Conservation (phyloP, 2,888 invertebrate genomes). For the Nebria brevicollis region DNA sequence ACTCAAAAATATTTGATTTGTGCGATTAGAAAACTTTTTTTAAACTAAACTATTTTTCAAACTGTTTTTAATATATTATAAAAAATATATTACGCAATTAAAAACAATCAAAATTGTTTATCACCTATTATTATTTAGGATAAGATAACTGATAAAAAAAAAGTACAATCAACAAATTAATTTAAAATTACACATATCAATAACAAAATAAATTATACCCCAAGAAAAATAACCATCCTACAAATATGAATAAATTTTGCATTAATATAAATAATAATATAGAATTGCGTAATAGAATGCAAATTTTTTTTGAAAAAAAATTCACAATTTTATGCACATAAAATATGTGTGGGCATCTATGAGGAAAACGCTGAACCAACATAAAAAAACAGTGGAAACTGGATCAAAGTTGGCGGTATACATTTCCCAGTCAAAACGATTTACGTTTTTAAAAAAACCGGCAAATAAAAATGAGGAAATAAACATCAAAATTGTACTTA, state of each 20-base stretch:
- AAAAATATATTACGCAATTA: no score
- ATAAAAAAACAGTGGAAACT: conserved; percentile 25
- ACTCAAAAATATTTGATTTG: background rate
- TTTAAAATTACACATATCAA: background rate
- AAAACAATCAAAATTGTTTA: no score
- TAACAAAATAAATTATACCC: background rate
- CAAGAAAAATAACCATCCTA: conserved; percentile 12
- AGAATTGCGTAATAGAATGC: conserved; percentile 24
- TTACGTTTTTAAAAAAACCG: background rate
- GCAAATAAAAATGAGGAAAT: background rate
- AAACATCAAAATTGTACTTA: conserved; percentile 12
- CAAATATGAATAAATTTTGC: conserved; percentile 14
- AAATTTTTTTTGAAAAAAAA: background rate
- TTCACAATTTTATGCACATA: background rate
- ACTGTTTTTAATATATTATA: no score
- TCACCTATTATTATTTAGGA: background rate
- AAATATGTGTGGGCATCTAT: conserved; percentile 34
- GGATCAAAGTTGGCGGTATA: conserved; percentile 25
- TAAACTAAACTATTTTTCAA: no score
- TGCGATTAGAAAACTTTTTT: no score
- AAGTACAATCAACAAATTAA: background rate
- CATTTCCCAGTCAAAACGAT: conserved; percentile 29
- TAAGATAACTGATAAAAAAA: conserved; percentile 2
- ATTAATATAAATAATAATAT: conserved; percentile 22
- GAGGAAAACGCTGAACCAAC: conserved; percentile 19